Conservation (phyloP, 2,113 vertebrate species). For the Poeciliopsis occidentalis region DNA sequence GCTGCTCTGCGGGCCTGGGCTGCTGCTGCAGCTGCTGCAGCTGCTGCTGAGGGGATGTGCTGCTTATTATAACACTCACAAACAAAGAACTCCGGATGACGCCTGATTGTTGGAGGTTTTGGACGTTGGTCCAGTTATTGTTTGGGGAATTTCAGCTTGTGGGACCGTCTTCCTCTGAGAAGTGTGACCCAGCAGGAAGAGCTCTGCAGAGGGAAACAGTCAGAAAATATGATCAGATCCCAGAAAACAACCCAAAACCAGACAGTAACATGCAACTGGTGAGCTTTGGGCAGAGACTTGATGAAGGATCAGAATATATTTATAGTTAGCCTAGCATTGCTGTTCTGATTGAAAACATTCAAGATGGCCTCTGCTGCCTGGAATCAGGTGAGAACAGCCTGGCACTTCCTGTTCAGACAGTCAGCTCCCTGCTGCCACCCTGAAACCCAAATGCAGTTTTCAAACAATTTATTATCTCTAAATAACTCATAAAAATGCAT, state of each 20-base stretch:
- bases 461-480: background rate
- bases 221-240: conserved; percentile 17
- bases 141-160: conserved; percentile 20
- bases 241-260: background rate
- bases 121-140: conserved; percentile 28
- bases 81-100: conserved; percentile 36
- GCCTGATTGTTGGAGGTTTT: conserved; percentile 38
- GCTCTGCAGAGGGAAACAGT: conserved; percentile 40
- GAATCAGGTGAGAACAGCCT: conserved; percentile 49
- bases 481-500: background rate
- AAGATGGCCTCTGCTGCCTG: conserved; percentile 77
- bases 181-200: conserved; percentile 42
- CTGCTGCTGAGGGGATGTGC: conserved; percentile 17
- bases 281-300: background rate
- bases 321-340: conserved; percentile 43
- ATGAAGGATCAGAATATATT: background rate
- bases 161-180: conserved; percentile 36
- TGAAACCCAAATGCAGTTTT: background rate
- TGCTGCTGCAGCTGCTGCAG: conserved; percentile 42
- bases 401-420: conserved; percentile 72
- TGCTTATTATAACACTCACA: conserved; percentile 46
- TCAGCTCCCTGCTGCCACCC: conserved; percentile 26
- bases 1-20: conserved; percentile 44
- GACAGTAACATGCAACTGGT: background rate
- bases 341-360: conserved; percentile 56